Conservation (phyloP, 2,797 vertebrate genomes). For the Manis javanica region DNA sequence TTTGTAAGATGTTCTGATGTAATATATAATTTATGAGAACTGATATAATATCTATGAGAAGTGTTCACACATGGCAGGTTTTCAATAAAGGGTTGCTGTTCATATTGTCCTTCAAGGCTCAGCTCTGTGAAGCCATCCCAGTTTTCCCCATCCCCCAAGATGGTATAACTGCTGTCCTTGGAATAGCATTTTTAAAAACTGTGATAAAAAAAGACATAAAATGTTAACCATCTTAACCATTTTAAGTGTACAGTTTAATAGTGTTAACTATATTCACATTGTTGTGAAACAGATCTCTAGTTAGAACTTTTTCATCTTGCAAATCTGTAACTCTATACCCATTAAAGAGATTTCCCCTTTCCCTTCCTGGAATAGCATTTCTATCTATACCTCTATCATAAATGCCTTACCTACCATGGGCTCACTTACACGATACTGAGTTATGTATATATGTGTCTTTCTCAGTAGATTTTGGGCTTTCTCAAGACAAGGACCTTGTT, state of each 20-base stretch:
- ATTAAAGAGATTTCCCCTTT: neutral
- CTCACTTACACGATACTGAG: neutral
- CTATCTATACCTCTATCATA: neutral
- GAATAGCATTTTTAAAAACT: neutral
- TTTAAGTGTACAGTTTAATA: neutral
- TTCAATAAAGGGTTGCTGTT: neutral
- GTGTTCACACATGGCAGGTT: neutral
- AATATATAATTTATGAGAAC: neutral
- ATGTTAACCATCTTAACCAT: neutral
- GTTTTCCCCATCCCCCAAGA: neutral
- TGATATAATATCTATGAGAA: neutral
- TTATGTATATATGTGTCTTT: neutral
- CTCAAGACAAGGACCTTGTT: neutral
- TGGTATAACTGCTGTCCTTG: neutral
- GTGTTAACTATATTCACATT: neutral
- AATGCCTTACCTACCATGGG: neutral
- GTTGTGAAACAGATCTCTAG: neutral
- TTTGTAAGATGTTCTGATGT: constrained; percentile 12
- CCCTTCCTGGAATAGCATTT: neutral
- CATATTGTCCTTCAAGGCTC: neutral
- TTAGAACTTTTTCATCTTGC: neutral
- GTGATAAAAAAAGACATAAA: neutral
- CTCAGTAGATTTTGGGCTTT: neutral
- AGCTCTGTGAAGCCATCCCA: neutral
- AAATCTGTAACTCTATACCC: neutral